Evolutionary conservation across 1,140 invertebrate genomes (phyloP), one percentile per base, ranked within the genome.

Genomic region (Telenomus remus): DNA sequence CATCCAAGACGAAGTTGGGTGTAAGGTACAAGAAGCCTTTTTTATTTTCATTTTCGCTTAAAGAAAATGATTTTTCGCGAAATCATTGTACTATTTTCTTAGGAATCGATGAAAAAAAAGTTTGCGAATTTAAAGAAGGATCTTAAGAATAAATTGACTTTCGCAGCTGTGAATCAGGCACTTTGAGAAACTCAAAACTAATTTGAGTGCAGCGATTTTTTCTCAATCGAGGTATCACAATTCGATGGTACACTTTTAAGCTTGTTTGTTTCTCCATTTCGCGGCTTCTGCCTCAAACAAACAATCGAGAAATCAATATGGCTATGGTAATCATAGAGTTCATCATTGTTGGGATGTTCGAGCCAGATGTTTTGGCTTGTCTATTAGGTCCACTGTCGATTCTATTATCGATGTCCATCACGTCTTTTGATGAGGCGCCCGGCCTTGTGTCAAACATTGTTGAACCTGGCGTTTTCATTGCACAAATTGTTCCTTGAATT

Each of bases 401-500:
- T 70, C 64, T 59, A 46, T 78, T 78, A 57, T 73, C 54, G 34
- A 53, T 60, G 11, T 66, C 70, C 1, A 56, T 1, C 12, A 13
- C 39, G 37, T 65, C 60, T 47, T 57, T 66, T 9, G 57, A 57
- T 64, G 61, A 27, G 0, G 11, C 50, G 34, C 50, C 61, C 19
- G 60, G 64, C 8, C 48, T 76, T 33, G 35, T 50, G 16, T 42
- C 44, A 3, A 44, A 50, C 7, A 66, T 46, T 13, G 63, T 46
- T 10, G 59, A 35, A 0, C 76, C 65, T 0, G 63, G 9, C 49
- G 55, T 49, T 39, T 73, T 74, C 64, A 72, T 74, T 6, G 77
- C 76, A 56, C 94, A 95, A 0, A 91, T 90, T 0, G 93, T 94
- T 7, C 91, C 91, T 57, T 90, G 90, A 9, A 95, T 92, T 2